These are phyloP conservation scores for Rhinogobio ventralis DNA, from an alignment of 2,797 vertebrate genomes.

Conservation along the genomic window DNA sequence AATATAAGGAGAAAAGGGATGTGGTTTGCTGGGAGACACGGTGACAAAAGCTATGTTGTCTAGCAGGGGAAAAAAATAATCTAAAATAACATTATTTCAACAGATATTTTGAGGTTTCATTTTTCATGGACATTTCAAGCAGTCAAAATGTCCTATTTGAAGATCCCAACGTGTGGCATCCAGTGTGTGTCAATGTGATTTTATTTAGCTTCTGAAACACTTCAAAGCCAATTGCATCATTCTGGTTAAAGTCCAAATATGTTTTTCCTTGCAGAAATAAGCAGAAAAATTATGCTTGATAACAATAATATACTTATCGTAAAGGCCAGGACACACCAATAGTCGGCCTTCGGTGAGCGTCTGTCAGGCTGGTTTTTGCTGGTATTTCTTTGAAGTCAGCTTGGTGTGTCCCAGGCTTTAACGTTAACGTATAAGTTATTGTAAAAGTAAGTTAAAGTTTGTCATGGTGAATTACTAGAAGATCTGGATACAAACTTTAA, in stretches of 20 bases:
- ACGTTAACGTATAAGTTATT: no score
- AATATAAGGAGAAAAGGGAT: slow-evolving; percentile 2
- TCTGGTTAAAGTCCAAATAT: background rate
- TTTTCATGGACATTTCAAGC: background rate
- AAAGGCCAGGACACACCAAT: background rate
- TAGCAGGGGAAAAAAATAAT: background rate
- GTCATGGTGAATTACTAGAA: background rate
- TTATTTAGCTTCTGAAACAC: slow-evolving; percentile 1
- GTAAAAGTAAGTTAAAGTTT: background rate
- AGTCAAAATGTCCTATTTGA: background rate
- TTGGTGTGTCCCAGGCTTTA: no score
- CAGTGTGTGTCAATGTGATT: background rate
- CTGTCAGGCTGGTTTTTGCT: no score
- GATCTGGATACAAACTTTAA: background rate
- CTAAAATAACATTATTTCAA: background rate
- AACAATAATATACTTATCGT: background rate
- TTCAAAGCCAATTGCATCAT: background rate
- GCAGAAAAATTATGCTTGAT: background rate
- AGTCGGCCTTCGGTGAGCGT: no score
- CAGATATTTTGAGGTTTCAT: background rate
- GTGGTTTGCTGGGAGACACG: background rate
- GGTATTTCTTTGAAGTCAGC: no score
- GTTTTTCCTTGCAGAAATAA: background rate
- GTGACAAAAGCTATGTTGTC: background rate
- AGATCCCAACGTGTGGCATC: background rate